Evolutionary conservation across 2,888 invertebrate genomes (phyloP).

Genomic region (Drosophila monieri): DNA sequence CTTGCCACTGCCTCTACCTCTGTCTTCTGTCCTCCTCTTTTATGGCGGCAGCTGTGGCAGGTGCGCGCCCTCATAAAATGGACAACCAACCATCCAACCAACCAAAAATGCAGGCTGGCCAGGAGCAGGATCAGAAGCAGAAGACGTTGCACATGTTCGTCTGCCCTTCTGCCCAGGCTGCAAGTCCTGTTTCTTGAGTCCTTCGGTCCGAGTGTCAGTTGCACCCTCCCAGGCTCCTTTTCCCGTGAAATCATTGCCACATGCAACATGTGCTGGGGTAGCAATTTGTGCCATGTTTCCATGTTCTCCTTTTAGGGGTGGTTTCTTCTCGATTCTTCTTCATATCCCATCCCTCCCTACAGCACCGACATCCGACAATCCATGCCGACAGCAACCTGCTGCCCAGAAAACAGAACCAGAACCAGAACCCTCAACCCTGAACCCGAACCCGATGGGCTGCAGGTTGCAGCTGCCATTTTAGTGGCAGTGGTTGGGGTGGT

Average conservation of each 20-base stretch:
- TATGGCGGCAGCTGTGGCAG: constrained; percentile 72
- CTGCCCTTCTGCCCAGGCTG: constrained; percentile 18
- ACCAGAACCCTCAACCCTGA: constrained; percentile 1
- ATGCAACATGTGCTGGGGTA: constrained; percentile 76
- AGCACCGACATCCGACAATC: not conserved
- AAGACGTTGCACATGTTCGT: constrained; percentile 43
- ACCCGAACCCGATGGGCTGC: constrained; percentile 53
- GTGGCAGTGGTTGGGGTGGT: constrained; percentile 28
- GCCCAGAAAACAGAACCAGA: not conserved
- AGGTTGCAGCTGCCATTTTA: constrained; percentile 70
- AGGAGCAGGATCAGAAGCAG: not conserved
- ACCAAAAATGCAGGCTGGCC: constrained; percentile 59
- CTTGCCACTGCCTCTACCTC: constrained; percentile 24
- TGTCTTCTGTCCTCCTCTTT: constrained; percentile 6
- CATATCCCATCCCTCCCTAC: not conserved
- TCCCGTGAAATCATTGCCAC: constrained; percentile 68
- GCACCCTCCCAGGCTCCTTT: constrained; percentile 48
- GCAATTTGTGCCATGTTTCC: constrained; percentile 69
- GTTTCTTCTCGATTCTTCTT: constrained; percentile 41
- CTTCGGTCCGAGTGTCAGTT: constrained; percentile 67
- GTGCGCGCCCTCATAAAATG: constrained; percentile 77
- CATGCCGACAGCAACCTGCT: constrained; percentile 38
- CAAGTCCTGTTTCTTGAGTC: constrained; percentile 23
- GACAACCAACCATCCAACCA: constrained; percentile 6
- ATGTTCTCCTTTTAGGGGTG: constrained; percentile 66